Conservation (phyloP, 2,888 invertebrate species). For the Drosophila atroscutellata region DNA sequence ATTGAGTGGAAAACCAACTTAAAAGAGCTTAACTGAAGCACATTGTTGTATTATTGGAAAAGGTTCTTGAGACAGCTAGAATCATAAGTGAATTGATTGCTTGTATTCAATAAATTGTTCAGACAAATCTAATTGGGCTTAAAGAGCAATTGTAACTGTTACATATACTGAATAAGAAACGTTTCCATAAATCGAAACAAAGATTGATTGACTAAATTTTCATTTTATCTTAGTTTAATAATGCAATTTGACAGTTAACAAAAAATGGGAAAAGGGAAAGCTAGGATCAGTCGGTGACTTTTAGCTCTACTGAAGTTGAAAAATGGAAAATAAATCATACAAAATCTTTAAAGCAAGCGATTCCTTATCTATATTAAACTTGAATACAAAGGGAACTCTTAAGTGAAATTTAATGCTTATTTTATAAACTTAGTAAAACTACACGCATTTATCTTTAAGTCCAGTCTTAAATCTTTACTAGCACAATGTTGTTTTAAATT, state of each 20-base stretch:
- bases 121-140: background rate
- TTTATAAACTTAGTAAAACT: conserved; percentile 5
- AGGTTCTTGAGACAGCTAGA: background rate
- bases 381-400: background rate
- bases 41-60: background rate
- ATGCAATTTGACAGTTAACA: background rate
- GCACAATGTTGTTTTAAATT: conserved; percentile 44
- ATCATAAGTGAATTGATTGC: background rate
- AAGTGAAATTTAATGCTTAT: conserved; percentile 9
- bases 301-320: background rate
- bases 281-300: background rate
- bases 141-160: background rate
- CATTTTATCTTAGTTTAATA: background rate
- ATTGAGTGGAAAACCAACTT: conserved; percentile 8
- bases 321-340: background rate
- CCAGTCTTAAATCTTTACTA: conserved; percentile 46
- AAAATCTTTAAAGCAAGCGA: background rate
- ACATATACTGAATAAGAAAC: background rate
- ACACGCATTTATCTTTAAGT: conserved; percentile 2
- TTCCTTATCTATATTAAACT: background rate
- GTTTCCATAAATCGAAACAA: background rate
- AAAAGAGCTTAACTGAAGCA: conserved; percentile 11
- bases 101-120: background rate
- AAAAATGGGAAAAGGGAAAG: background rate
- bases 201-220: background rate